phyloP scores from a whole-genome alignment of 2,888 invertebrate species.

The Ganaspis brasiliensis region DNA sequence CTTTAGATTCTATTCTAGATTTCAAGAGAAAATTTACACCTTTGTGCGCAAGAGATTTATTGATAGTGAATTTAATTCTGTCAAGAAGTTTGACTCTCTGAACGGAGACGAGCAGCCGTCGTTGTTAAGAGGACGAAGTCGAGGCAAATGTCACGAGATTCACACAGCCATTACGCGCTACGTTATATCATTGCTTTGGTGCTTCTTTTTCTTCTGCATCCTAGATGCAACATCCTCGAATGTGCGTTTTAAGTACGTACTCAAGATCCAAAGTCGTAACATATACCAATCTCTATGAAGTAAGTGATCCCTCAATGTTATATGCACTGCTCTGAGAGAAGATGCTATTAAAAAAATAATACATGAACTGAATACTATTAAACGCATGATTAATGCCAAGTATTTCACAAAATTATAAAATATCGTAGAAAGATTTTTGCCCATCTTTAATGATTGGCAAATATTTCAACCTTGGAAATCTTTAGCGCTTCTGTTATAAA shows the following conservation, averaged over 20 bases:
- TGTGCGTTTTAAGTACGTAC: constrained; percentile 26
- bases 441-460: background rate
- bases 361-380: too few relatives aligned
- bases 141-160: constrained; percentile 77
- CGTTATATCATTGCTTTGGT: constrained; percentile 66
- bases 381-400: too few relatives aligned
- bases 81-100: constrained; percentile 55
- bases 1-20: too few relatives aligned
- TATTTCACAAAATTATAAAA: background rate
- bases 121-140: constrained; percentile 58
- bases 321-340: too few relatives aligned
- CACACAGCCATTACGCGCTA: constrained; percentile 75
- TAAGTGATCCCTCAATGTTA: background rate
- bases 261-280: constrained; percentile 35
- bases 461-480: constrained; percentile 7
- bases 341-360: background rate
- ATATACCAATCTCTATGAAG: background rate
- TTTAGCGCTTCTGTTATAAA: constrained; percentile 28
- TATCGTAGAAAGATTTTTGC: background rate
- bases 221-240: constrained; percentile 7
- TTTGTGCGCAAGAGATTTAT: constrained; percentile 18
- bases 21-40: too few relatives aligned
- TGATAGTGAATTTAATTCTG: constrained; percentile 47
- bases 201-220: constrained; percentile 46
- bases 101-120: constrained; percentile 63